A percentile compares a stretch with the other conserved stretches of the same genome.
phyloP scores from a whole-genome alignment of 2,888 invertebrate genomes.

The Hirtodrosophila duncani region DNA sequence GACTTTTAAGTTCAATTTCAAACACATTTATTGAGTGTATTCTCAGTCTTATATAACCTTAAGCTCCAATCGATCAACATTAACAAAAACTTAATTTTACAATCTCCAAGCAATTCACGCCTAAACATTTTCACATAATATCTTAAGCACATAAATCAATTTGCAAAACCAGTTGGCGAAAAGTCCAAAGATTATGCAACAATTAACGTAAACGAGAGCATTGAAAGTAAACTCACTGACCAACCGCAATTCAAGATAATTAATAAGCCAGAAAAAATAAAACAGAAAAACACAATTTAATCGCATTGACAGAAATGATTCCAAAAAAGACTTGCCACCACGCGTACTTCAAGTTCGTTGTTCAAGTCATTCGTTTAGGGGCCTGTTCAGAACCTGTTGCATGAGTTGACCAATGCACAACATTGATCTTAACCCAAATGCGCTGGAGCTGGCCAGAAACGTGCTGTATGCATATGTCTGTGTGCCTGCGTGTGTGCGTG shows the following conservation, averaged over 20 bases:
- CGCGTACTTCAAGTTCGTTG: constrained; percentile 59
- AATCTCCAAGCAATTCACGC: constrained; percentile 2
- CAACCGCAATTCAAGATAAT: constrained; percentile 5
- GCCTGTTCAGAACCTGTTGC: constrained; percentile 57
- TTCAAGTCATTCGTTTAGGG: constrained; percentile 51
- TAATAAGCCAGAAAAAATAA: constrained; percentile 9
- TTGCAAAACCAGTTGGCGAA: constrained; percentile 15
- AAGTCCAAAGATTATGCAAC: constrained; percentile 44
- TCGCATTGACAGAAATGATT: constrained; percentile 34
- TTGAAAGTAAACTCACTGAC: constrained; percentile 5
- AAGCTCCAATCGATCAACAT: background rate
- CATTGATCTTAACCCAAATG: constrained; percentile 71
- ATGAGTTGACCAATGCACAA: constrained; percentile 45
- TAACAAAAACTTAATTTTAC: too few species aligned
- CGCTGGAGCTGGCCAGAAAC: constrained; percentile 22
- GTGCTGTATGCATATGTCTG: background rate
- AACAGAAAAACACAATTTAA: constrained; percentile 36
- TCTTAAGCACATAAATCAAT: constrained; percentile 16
- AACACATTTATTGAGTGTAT: background rate
- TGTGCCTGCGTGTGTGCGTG: constrained; percentile 4
- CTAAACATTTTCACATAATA: constrained; percentile 19
- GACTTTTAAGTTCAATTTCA: background rate
- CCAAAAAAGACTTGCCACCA: background rate
- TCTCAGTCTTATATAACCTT: background rate
- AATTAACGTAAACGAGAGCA: constrained; percentile 23